Base-by-base conservation (phyloP, 2,113 vertebrate species). In the Hymenochirus boettgeri region DNA sequence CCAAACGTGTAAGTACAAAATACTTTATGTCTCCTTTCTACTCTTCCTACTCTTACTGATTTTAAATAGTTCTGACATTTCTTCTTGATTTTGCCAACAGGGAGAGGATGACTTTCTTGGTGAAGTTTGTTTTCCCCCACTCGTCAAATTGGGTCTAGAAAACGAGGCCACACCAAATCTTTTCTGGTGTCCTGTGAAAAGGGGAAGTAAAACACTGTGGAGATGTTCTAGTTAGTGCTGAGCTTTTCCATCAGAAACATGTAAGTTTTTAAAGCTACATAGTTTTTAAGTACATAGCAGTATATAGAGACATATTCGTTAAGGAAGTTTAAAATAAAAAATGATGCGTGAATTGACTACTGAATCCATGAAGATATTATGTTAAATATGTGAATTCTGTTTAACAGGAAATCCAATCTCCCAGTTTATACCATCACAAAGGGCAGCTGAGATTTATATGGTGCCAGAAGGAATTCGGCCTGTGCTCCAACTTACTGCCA, bases 401-500 rank as follows among this genome's bases (percentile, higher is more conserved):
- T 25, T 83, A 86, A 83, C 62, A 87, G 69, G 75, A 78, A 91
- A 1, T 62, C 85, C 13, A 92, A 95, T 26, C 91, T 99, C 72
- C 95, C 96, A 26, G 87, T 99, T 76, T 78, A 90, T 63, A 9
- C 96, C 96, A 10, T 86, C 95, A 24, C 92, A 90, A 63, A 89
- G 90, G 74, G 82, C 83, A 2, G 89, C 92, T 31, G 89, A 86
- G 64, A 86, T 99, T 18, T 99, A 91, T 80, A 99, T 98, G 96
- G 96, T 99, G 17, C 96, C 96, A 60, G 96, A 97, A 70, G 96
- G 96, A 24, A 92, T 98, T 73, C 80, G 96, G 24, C 96, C 96
- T 3, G 89, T 98, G 65, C 96, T 99, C 57, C 96, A 99, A 63
- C 94, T 95, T 73, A 98, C 94, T 9, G 91, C 90, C 52, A 82